Percentiles rank a stretch among this genome's conserved stretches.
Conservation (phyloP, 2,113 vertebrate genomes). For the Proteles cristata region DNA sequence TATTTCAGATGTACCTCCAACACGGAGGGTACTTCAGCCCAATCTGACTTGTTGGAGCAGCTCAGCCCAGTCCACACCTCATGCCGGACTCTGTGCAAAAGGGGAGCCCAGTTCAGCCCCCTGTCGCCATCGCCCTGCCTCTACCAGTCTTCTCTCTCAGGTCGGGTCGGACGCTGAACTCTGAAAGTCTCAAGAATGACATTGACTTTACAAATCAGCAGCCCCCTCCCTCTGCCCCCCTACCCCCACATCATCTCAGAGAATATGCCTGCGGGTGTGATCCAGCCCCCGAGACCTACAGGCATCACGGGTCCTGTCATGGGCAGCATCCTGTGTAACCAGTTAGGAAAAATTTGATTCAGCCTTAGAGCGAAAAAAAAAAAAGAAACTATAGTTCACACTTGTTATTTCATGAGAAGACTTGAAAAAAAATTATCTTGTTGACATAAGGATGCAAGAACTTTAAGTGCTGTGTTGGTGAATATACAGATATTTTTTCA, state of each 20-base stretch:
- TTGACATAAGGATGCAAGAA: slow-evolving; percentile 36
- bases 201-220: background rate
- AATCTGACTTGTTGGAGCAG: background rate
- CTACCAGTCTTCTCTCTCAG: background rate
- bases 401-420: background rate
- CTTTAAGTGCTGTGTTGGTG: background rate
- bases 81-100: background rate
- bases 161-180: background rate
- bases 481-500: background rate
- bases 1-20: background rate
- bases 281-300: background rate
- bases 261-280: too few relatives aligned
- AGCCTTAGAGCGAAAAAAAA: background rate
- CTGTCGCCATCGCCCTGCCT: accelerated
- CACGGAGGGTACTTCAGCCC: background rate
- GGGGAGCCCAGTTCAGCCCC: background rate
- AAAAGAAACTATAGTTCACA: background rate
- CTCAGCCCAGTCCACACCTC: background rate
- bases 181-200: background rate
- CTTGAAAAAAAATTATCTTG: background rate
- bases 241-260: background rate
- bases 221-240: background rate
- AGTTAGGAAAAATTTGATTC: background rate
- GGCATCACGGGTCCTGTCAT: background rate
- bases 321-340: background rate